Evolutionary conservation across 2,797 vertebrate species (phyloP), one percentile per base, ranked within the genome.

Genomic region (Tauraco hartlaubi): DNA sequence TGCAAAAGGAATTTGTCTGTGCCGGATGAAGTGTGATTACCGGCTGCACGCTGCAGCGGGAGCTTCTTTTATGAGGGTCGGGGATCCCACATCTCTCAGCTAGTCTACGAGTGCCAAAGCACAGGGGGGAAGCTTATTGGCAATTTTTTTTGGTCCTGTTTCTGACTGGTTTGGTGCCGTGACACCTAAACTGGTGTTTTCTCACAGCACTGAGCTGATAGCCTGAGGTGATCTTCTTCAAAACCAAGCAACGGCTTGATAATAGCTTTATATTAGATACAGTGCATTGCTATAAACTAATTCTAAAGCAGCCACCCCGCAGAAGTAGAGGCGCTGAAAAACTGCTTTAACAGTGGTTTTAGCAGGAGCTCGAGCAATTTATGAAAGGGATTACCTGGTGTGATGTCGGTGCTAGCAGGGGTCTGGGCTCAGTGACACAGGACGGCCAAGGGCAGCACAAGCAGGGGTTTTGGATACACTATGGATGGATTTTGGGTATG

Each of bases 371-470:
- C 0, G 0, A 85, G 76, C 61, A 63, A 52, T 91, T 88, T 73
- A 18, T 35, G 59, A 23, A 73, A 17, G 12, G 56, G 56, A 33
- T 91, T 73, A 48, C 41, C 63, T 26, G 48, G 41, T 0, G 0
- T 22, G 78, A 48, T 71, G 63, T 51, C 35, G 46, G 46, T 15
- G 31, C 55, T 56, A 43, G 81, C 58, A 72, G 89, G 63, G 29
- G 6, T 69, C 71, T 68, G 74, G 63, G 71, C 81, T 69, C n/a
- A 25, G 87, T 29, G 85, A n/a, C 29, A 12, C 3, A 7, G 59
- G 51, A 19, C 1, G 7, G 75, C 43, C 52, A 39, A 0, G 1
- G 37, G 67, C 52, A 54, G 39, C 39, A 21, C 0, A 0, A 79
- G 35, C n/a, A 73, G 52, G 21, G 69, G 39, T 77, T 88, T 35